Evolutionary conservation across 2,797 vertebrate species (phyloP).

Genomic region (Sphenopsis melanotis): DNA sequence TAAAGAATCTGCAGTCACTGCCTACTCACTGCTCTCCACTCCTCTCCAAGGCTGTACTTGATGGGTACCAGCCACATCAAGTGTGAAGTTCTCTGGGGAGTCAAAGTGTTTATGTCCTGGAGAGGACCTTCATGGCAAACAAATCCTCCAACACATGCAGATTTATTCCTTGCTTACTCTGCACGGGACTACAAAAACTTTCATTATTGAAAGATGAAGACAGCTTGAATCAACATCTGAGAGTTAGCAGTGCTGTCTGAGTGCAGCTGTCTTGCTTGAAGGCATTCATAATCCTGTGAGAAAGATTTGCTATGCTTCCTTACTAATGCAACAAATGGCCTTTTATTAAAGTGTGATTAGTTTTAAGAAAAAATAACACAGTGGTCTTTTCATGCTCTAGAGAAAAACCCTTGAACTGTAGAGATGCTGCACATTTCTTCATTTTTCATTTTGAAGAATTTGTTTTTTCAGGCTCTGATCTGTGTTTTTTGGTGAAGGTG

Average conservation of each 20-base stretch:
- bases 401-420: not conserved
- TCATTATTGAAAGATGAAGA: not conserved
- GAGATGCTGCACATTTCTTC: not conserved
- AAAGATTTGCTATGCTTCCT: not conserved
- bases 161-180: not conserved
- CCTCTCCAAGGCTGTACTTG: not conserved
- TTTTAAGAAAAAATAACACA: not conserved
- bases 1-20: not conserved
- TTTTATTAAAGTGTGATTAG: conserved; percentile 24
- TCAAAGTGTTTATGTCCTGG: not conserved
- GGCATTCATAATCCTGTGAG: not conserved
- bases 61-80: not conserved
- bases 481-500: not conserved
- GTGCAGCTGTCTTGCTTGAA: not conserved
- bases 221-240: not conserved
- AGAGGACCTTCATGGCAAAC: not conserved
- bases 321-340: not conserved
- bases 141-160: not conserved
- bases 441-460: not conserved
- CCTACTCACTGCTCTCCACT: not conserved
- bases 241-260: not conserved
- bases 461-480: not conserved
- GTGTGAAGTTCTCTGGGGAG: not conserved
- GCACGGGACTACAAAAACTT: not conserved
- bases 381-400: not conserved